These are phyloP conservation scores for Drosophila silvestris DNA, from an alignment of 2,888 invertebrate genomes.

Conservation along the genomic window DNA sequence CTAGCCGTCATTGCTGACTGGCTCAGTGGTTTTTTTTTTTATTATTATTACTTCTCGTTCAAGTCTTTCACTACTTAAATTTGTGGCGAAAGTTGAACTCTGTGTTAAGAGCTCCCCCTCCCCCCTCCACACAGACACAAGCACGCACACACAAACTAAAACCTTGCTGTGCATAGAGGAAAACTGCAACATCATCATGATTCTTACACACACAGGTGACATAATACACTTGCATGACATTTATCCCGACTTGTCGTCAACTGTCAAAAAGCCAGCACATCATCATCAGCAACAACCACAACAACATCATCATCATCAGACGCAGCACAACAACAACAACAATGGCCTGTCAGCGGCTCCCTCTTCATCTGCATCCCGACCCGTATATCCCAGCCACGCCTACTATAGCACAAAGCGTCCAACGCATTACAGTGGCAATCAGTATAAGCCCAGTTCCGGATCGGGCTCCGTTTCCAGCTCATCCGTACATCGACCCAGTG, in stretches of 20 bases:
- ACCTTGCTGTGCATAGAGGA: constrained; percentile 37
- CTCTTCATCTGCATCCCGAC: constrained; percentile 36
- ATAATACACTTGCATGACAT: constrained; percentile 86
- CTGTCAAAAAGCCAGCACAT: constrained; percentile 69
- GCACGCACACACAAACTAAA: constrained; percentile 1
- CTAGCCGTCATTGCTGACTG: constrained; percentile 34
- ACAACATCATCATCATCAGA: constrained; percentile 24
- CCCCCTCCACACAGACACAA: background rate
- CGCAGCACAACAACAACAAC: constrained; percentile 38
- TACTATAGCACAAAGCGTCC: constrained; percentile 82
- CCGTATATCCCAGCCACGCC: constrained; percentile 54
- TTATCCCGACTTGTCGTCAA: constrained; percentile 83
- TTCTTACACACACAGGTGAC: constrained; percentile 84
- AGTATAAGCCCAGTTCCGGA: constrained; percentile 70
- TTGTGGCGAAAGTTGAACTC: constrained; percentile 55
- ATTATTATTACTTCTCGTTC: constrained; percentile 50
- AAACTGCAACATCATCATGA: constrained; percentile 62
- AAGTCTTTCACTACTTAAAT: constrained; percentile 36
- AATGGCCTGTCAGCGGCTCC: constrained; percentile 61
- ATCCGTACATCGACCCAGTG: constrained; percentile 42
- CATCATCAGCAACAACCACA: constrained; percentile 55
- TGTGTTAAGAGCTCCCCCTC: constrained; percentile 11
- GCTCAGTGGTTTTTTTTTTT: constrained; percentile 42
- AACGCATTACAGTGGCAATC: constrained; percentile 50
- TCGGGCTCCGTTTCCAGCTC: constrained; percentile 37